phyloP scores from a whole-genome alignment of 2,113 vertebrate genomes.

The Pollimyrus isidori region DNA sequence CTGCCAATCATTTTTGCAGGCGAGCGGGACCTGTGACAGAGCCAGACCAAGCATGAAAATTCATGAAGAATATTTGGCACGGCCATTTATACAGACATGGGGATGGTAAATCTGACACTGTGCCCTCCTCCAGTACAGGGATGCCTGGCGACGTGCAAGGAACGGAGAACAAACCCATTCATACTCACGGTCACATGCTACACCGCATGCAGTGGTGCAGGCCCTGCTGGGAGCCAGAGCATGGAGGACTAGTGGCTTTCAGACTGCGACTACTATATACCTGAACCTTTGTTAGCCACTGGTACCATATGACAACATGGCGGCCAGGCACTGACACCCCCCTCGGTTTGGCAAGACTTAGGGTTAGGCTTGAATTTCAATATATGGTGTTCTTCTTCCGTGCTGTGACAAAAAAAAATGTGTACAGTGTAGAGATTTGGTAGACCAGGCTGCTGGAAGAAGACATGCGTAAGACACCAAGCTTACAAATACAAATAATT shows the following conservation, averaged over 20 bases:
- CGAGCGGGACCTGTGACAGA: neutral
- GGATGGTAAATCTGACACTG: neutral
- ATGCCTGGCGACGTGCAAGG: neutral
- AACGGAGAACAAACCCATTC: neutral
- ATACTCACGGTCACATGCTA: neutral
- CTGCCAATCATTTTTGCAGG: neutral
- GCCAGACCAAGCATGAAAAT: neutral
- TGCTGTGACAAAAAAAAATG: neutral
- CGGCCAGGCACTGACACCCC: neutral
- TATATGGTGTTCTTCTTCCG: neutral
- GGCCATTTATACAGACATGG: neutral
- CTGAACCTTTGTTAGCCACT: neutral
- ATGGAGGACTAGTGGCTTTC: neutral
- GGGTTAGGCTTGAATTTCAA: neutral
- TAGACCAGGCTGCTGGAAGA: neutral
- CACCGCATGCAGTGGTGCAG: neutral
- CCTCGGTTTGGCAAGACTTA: neutral
- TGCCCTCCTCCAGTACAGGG: neutral
- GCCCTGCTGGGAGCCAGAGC: neutral
- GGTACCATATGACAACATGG: neutral
- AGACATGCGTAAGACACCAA: neutral
- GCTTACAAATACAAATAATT: neutral
- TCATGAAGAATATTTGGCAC: neutral
- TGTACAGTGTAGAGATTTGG: neutral
- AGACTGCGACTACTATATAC: neutral